These are phyloP conservation scores for Ectropis crepuscularia DNA, from an alignment of 2,888 invertebrate genomes.

Conservation along the genomic window DNA sequence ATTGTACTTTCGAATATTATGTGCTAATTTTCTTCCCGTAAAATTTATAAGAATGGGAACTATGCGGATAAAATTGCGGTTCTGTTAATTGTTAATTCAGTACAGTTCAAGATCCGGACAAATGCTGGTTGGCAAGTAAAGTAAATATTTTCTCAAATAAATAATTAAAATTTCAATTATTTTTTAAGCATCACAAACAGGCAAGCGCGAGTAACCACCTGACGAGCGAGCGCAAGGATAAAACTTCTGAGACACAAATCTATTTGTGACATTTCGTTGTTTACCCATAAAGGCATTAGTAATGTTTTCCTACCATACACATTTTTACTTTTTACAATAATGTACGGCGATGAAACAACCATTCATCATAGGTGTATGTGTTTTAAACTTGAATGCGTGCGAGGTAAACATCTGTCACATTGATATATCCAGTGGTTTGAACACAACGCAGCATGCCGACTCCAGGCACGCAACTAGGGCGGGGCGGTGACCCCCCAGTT, in stretches of 20 bases:
- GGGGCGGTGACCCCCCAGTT: conserved; percentile 6
- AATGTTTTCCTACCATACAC: conserved; percentile 28
- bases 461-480: conserved; percentile 18
- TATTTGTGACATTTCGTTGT: conserved; percentile 20
- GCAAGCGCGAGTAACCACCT: neutral
- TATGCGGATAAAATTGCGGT: too few relatives aligned
- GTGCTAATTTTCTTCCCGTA: too few relatives aligned
- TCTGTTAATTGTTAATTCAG: too few relatives aligned
- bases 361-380: conserved; percentile 40
- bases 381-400: conserved; percentile 38
- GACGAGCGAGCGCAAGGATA: neutral
- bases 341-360: conserved; percentile 37
- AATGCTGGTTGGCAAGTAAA: too few relatives aligned
- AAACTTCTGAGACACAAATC: conserved; percentile 2
- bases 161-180: too few relatives aligned
- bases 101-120: too few relatives aligned
- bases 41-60: too few relatives aligned
- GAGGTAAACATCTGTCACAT: conserved; percentile 40
- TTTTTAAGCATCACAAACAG: neutral
- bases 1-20: too few relatives aligned
- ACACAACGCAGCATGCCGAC: conserved; percentile 16
- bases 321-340: conserved; percentile 39
- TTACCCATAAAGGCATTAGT: conserved; percentile 21
- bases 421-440: conserved; percentile 39
- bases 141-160: too few relatives aligned